phyloP scores from a whole-genome alignment of 2,888 invertebrate genomes.

The Dryocosmus kuriphilus region DNA sequence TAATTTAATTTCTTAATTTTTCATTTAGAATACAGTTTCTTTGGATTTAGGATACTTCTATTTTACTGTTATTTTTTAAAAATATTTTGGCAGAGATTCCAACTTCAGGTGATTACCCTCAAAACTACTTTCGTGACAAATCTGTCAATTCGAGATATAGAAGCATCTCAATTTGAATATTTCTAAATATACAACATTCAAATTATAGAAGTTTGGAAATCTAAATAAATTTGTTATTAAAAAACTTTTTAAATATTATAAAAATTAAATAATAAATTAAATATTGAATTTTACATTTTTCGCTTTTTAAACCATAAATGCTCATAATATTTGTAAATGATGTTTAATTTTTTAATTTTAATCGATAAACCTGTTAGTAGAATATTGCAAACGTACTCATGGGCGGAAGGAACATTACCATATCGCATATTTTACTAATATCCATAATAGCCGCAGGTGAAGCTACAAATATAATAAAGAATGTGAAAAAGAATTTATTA shows the following conservation, averaged over 20 bases:
- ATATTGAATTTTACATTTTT: no score
- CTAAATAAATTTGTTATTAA: no score
- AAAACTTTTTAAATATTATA: no score
- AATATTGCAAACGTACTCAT: not conserved
- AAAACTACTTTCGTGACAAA: not conserved
- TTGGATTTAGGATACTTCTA: no score
- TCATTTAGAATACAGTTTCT: no score
- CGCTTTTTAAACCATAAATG: not conserved
- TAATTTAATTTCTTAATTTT: no score
- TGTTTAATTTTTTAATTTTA: not conserved
- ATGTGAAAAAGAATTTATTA: conserved; percentile 17
- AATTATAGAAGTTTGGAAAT: no score
- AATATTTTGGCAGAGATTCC: not conserved
- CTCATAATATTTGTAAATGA: not conserved
- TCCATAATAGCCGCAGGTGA: not conserved
- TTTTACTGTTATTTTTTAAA: not conserved
- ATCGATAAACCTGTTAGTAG: not conserved
- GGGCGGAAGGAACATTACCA: not conserved
- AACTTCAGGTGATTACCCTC: not conserved
- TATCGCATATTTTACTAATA: conserved; percentile 16
- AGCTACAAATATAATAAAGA: conserved; percentile 16
- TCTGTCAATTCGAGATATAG: not conserved
- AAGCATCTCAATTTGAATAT: not conserved
- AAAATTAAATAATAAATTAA: no score
- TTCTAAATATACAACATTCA: not conserved